A percentile compares a stretch with the other conserved stretches of the same genome.
Evolutionary conservation across 2,113 vertebrate species (phyloP).

Genomic region (Epinephelus moara): DNA sequence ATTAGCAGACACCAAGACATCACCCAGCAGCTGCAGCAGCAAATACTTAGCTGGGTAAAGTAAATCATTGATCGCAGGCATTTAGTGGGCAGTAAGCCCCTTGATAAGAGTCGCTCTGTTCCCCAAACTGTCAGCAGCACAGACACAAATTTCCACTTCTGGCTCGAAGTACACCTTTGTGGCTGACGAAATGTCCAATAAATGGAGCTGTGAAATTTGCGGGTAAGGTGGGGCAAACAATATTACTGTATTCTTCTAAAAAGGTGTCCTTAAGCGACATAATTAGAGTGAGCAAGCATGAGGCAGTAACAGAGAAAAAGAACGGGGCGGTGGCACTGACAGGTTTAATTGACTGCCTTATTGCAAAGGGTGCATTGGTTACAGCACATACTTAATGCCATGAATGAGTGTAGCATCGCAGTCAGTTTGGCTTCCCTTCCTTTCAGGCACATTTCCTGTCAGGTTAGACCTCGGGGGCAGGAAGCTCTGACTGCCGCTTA

Average conservation of each 20-base stretch:
- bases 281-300: not conserved
- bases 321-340: not conserved
- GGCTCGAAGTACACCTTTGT: not conserved
- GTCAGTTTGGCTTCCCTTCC: constrained; percentile 6
- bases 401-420: not conserved
- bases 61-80: not conserved
- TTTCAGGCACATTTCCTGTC: constrained; percentile 46
- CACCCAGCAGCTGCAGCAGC: not conserved
- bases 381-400: not conserved
- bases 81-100: not conserved
- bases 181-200: not conserved
- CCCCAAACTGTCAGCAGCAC: too few species aligned
- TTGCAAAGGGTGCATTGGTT: not conserved
- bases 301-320: too few species aligned
- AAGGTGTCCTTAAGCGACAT: not conserved
- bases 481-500: constrained; percentile 33
- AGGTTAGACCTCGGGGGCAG: constrained; percentile 41
- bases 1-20: too few species aligned
- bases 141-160: not conserved
- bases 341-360: not conserved
- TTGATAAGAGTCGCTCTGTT: not conserved
- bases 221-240: not conserved
- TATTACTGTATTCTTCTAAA: not conserved
- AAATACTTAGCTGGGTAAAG: not conserved
- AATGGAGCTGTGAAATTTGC: constrained; percentile 1